Evolutionary conservation across 1,140 invertebrate species (phyloP).

Genomic region (Cataglyphis hispanica): DNA sequence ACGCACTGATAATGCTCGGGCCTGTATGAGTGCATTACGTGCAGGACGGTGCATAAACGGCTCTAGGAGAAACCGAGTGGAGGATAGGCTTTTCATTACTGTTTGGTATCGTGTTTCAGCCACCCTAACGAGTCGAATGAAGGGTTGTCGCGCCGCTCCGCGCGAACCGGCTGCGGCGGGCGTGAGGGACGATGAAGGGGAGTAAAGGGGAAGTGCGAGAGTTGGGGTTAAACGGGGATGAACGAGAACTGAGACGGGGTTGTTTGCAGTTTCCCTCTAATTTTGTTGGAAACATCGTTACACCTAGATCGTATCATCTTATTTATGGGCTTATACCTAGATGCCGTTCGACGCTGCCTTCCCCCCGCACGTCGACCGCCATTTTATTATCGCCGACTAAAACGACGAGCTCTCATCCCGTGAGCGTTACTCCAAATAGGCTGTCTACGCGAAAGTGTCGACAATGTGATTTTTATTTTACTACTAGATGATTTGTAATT

Average conservation of each 20-base stretch:
- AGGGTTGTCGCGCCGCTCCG: slow-evolving; percentile 78
- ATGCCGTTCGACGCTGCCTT: slow-evolving; percentile 73
- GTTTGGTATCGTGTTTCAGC: slow-evolving; percentile 80
- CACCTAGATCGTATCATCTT: slow-evolving; percentile 82
- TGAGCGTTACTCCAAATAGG: neutral
- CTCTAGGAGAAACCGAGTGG: slow-evolving; percentile 74
- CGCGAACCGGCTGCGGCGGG: slow-evolving; percentile 69
- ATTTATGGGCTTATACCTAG: slow-evolving; percentile 81
- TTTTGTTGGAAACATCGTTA: slow-evolving; percentile 83
- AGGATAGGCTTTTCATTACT: slow-evolving; percentile 82
- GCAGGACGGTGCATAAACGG: slow-evolving; percentile 72
- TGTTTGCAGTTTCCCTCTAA: slow-evolving; percentile 83
- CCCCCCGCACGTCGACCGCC: slow-evolving; percentile 44
- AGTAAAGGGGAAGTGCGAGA: slow-evolving; percentile 49
- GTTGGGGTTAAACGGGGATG: slow-evolving; percentile 78
- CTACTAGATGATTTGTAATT: slow-evolving; percentile 1
- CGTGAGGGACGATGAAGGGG: slow-evolving; percentile 25
- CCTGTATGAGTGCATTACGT: slow-evolving; percentile 70
- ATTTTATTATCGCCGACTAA: slow-evolving; percentile 73
- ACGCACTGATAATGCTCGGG: slow-evolving; percentile 68
- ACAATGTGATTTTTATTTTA: slow-evolving; percentile 35
- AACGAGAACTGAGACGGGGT: slow-evolving; percentile 81
- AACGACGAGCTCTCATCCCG: slow-evolving; percentile 11
- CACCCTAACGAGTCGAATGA: slow-evolving; percentile 81
- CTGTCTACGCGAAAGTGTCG: neutral